phyloP scores from a whole-genome alignment of 30 jellyfish, hydroid and myxozoan genomes.

The Clytia hemisphaerica region DNA sequence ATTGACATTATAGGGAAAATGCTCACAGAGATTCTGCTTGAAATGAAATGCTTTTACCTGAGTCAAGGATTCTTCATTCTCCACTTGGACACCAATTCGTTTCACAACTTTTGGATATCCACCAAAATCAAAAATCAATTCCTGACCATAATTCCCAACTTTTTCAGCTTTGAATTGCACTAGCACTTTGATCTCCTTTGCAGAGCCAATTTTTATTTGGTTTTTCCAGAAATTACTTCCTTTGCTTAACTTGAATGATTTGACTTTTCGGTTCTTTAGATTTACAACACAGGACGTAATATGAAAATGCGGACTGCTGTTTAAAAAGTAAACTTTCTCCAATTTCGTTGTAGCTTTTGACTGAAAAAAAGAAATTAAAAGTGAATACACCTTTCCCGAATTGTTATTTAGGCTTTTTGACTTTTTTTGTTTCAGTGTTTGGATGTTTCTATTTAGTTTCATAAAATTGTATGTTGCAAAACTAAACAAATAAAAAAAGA shows the following conservation, averaged over 20 bases:
- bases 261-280: too few species aligned
- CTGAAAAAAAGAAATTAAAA: not conserved
- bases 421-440: too few species aligned
- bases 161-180: conserved; percentile 23
- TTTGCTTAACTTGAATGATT: not conserved
- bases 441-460: too few species aligned
- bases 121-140: conserved; percentile 33
- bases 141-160: conserved; percentile 54
- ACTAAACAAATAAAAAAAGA: too few species aligned
- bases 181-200: not conserved
- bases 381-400: not conserved
- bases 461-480: too few species aligned
- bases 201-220: not conserved
- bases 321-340: conserved; percentile 25
- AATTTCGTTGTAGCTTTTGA: not conserved
- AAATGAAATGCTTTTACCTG: not conserved
- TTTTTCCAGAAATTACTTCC: conserved; percentile 45
- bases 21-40: too few species aligned
- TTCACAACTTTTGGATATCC: conserved; percentile 35
- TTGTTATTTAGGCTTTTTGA: too few species aligned
- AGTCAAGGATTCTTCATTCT: conserved; percentile 24
- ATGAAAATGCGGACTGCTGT: conserved; percentile 38
- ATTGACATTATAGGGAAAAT: too few species aligned
- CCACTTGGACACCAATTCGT: conserved; percentile 50
- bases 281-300: too few species aligned